phyloP scores from a whole-genome alignment of 2,888 invertebrate species.

The Tenthredo notha region DNA sequence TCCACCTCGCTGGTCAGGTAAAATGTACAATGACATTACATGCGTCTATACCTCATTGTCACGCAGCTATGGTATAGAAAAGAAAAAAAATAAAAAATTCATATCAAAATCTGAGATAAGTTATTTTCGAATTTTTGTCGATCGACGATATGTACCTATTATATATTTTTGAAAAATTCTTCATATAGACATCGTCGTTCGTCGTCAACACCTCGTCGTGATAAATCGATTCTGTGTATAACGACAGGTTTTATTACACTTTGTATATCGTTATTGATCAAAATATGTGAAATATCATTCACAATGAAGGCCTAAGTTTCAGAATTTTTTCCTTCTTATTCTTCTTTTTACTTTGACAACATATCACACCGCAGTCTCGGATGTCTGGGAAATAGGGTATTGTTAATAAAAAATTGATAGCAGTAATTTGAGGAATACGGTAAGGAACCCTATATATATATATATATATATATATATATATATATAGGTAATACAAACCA shows the following conservation, averaged over 20 bases:
- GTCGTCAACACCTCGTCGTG: background rate
- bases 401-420: constrained; percentile 44
- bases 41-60: too few species aligned
- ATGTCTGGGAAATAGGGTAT: background rate
- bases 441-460: background rate
- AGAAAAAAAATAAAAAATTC: too few species aligned
- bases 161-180: background rate
- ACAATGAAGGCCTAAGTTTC: background rate
- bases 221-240: background rate
- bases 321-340: background rate
- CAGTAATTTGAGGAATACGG: background rate
- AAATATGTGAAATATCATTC: background rate
- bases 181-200: too few species aligned
- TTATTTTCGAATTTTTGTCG: background rate
- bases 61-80: too few species aligned
- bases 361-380: background rate
- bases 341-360: background rate
- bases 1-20: background rate
- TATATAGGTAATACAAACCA: background rate
- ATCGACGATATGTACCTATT: too few species aligned
- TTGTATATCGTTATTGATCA: background rate
- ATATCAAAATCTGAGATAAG: too few species aligned
- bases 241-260: background rate
- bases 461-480: too few species aligned
- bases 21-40: constrained; percentile 25